phyloP scores from a whole-genome alignment of 2,888 invertebrate species.

The Ophion slaviceki region DNA sequence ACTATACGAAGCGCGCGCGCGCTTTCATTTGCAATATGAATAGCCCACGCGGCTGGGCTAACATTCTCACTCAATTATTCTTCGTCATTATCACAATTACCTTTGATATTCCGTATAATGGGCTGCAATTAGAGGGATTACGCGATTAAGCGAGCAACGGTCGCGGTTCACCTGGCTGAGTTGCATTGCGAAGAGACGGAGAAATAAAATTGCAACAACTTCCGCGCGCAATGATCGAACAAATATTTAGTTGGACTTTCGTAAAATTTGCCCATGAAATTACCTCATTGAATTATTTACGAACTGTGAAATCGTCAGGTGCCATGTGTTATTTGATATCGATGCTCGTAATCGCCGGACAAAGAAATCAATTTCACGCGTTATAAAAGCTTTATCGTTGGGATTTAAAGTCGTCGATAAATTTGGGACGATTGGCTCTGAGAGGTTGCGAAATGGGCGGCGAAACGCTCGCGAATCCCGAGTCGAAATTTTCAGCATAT shows the following conservation, averaged over 20 bases:
- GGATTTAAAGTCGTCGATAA: not conserved
- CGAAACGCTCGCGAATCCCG: no score
- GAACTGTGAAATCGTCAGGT: not conserved
- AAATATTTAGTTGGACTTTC: not conserved
- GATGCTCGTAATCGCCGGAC: not conserved
- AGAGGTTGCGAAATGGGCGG: no score
- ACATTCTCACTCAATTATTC: slow-evolving; percentile 60
- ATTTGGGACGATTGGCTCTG: not conserved
- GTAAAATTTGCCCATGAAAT: not conserved
- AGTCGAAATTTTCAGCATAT: no score
- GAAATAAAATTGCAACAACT: not conserved
- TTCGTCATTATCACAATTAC: slow-evolving; percentile 50
- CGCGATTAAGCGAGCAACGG: not conserved
- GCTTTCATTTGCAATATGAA: slow-evolving; percentile 42
- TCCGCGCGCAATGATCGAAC: not conserved
- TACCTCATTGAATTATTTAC: not conserved
- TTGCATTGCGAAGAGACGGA: not conserved
- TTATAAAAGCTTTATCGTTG: not conserved
- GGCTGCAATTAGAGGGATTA: not conserved
- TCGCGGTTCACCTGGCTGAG: not conserved
- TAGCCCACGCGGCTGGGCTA: slow-evolving; percentile 11
- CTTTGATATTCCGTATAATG: slow-evolving; percentile 20
- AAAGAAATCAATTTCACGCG: not conserved
- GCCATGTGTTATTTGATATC: not conserved
- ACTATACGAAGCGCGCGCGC: not conserved